phyloP scores from a whole-genome alignment of 53 echinoderm and acorn worm species.

The Echinometra lucunter region DNA sequence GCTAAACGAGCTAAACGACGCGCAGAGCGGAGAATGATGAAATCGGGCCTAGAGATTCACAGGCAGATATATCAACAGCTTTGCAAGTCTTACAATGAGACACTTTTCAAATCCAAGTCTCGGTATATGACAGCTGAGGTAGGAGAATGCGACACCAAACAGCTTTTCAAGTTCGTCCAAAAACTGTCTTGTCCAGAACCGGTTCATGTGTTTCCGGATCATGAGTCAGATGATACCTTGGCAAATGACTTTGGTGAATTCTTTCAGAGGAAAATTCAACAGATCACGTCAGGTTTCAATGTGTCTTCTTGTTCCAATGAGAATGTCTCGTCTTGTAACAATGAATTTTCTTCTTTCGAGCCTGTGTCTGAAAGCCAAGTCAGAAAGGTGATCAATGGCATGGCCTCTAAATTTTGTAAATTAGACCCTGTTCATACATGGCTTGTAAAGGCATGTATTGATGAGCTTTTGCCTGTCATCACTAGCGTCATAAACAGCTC shows the following conservation, averaged over 20 bases:
- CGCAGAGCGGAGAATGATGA: background rate
- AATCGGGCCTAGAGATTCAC: too few relatives aligned
- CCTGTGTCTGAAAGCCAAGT: background rate
- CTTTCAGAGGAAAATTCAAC: too few relatives aligned
- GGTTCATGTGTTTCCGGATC: constrained; percentile 47
- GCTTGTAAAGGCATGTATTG: background rate
- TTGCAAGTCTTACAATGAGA: too few relatives aligned
- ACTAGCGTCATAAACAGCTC: background rate
- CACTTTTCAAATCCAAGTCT: background rate
- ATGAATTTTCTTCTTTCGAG: background rate
- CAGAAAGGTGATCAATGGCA: background rate
- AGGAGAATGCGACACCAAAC: too few relatives aligned
- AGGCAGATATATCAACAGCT: too few relatives aligned
- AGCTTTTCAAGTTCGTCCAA: constrained; percentile 29
- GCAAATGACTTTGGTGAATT: too few relatives aligned
- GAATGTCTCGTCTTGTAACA: too few relatives aligned
- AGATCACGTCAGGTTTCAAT: too few relatives aligned
- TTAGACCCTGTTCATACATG: background rate
- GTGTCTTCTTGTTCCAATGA: too few relatives aligned
- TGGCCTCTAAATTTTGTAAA: background rate
- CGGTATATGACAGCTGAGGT: background rate
- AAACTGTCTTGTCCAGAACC: constrained; percentile 62
- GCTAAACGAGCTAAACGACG: background rate
- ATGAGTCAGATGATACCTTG: background rate
- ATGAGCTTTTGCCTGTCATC: background rate